Conservation (phyloP, 2,888 invertebrate species). For the Syrista parreyssii region DNA sequence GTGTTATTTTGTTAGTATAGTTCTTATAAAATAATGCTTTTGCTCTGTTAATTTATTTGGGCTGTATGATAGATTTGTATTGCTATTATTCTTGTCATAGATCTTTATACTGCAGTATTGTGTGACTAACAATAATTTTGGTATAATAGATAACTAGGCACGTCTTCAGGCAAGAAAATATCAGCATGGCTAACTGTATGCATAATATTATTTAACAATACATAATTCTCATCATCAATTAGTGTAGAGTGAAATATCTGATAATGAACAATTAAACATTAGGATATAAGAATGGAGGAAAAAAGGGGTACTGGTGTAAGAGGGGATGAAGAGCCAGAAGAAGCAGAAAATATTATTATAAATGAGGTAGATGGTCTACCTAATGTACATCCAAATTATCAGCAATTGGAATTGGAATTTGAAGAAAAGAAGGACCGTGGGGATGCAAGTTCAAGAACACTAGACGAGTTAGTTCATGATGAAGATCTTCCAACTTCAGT, state of each 20-base stretch:
- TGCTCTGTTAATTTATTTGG: not conserved
- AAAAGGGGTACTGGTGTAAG: slow-evolving; percentile 37
- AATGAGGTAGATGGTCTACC: slow-evolving; percentile 88
- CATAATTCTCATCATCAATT: not conserved
- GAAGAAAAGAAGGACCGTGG: slow-evolving; percentile 47
- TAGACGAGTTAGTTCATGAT: slow-evolving; percentile 78
- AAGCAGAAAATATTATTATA: slow-evolving; percentile 80
- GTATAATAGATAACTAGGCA: slow-evolving; percentile 7
- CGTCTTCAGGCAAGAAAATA: not conserved
- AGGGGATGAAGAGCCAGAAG: slow-evolving; percentile 53
- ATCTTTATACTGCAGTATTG: not conserved
- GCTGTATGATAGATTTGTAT: not conserved
- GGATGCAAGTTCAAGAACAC: slow-evolving; percentile 56
- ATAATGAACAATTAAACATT: not conserved
- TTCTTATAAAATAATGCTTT: not conserved
- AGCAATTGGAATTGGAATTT: slow-evolving; percentile 73
- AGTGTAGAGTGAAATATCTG: not conserved
- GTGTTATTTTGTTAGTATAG: not conserved
- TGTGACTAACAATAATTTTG: slow-evolving; percentile 1
- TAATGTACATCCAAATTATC: slow-evolving; percentile 84
- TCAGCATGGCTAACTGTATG: not conserved
- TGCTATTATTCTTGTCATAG: not conserved
- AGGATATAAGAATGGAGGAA: slow-evolving; percentile 49
- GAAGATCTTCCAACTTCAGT: slow-evolving; percentile 86
- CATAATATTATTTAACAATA: not conserved